Evolutionary conservation across 2,888 invertebrate species (phyloP), one percentile per base, ranked within the genome.

Genomic region (Malachius bipustulatus): DNA sequence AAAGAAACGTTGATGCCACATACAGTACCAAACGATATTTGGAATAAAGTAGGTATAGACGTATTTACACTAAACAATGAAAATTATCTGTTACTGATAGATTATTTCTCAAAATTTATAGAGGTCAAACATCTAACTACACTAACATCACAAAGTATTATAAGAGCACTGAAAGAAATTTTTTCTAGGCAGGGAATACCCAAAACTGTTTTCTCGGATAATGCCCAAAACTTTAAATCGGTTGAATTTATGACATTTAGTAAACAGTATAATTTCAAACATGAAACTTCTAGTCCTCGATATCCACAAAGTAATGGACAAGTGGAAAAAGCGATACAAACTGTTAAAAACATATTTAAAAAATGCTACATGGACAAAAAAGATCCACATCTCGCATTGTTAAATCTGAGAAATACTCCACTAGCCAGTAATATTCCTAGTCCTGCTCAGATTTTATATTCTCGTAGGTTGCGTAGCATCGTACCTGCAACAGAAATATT

Each of bases 351-450:
- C 26, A 32, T 26, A 26, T 26, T 32, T 4, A 26, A 8, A 26
- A 32, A 32, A 26, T 32, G 37, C 10, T 26, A 29, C 6, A 37
- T 38, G 4, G 42, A 44, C 26, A 36, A 34, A 31, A 39, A 30
- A 28, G 45, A 46, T 19, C 32, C 32, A 6, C 31, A 41, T 19
- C 14, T 45, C 35, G 42, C 39, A 4, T 24, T 47, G 11, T 37
- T 46, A 10, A 36, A 46, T 13, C 37, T 38, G 1, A 32, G 42
- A 16, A 46, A 42, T 24, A 42, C 39, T 14, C 38, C 41, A 10
- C 30, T 39, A 12, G 26, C 29, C 29, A 33, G 29, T 14, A 15
- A 34, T 13, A 14, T 28, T n/a, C n/a, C n/a, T n/a, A 16, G 28
- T 4, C 34, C 37, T 9, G 8, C 12, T 31, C 14, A 14, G 8